These are phyloP conservation scores for Salvator merianae DNA, from an alignment of 2,113 vertebrate genomes.

Conservation along the genomic window DNA sequence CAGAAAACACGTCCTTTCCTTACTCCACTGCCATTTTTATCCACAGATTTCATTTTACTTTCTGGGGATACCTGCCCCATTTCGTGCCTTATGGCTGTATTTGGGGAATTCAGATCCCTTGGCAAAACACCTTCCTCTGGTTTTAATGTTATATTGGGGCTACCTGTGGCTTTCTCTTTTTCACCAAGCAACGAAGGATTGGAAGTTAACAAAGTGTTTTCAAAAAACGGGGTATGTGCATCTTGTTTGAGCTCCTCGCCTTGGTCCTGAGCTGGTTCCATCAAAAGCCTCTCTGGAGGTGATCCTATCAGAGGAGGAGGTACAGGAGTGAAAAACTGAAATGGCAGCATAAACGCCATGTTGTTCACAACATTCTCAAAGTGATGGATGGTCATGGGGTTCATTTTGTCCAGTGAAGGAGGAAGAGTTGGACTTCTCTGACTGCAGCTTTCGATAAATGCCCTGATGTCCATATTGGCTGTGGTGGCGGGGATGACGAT, in stretches of 20 bases:
- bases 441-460: conserved; percentile 92
- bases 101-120: conserved; percentile 85
- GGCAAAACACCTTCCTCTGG: conserved; percentile 84
- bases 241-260: conserved; percentile 72
- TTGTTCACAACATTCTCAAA: conserved; percentile 95
- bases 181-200: conserved; percentile 78
- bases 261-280: conserved; percentile 77
- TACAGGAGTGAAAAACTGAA: conserved; percentile 90
- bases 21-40: conserved; percentile 77
- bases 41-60: conserved; percentile 77
- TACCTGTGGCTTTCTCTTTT: conserved; percentile 75
- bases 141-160: conserved; percentile 71
- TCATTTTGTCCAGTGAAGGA: conserved; percentile 81
- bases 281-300: conserved; percentile 76
- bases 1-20: conserved; percentile 96
- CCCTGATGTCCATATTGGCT: conserved; percentile 91
- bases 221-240: conserved; percentile 68
- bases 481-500: conserved; percentile 83
- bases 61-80: conserved; percentile 85
- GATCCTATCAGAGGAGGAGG: conserved; percentile 88
- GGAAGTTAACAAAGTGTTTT: conserved; percentile 77
- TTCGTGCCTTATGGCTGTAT: conserved; percentile 81
- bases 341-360: conserved; percentile 94
- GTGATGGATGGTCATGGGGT: conserved; percentile 82
- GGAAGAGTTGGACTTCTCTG: conserved; percentile 75